phyloP scores from a whole-genome alignment of 1,140 invertebrate species.

The Zophobas atratus region DNA sequence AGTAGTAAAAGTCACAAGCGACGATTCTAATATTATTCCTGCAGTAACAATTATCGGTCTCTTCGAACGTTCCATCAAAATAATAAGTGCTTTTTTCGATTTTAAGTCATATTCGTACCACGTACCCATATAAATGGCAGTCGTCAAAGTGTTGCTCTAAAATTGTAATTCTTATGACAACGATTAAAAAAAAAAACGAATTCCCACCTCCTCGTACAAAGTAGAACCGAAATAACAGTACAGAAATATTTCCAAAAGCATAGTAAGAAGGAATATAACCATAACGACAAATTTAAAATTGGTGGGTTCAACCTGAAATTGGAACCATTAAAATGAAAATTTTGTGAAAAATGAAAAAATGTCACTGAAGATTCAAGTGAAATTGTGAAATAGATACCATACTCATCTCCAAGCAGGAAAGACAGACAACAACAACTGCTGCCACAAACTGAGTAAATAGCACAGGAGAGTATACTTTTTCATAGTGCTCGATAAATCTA shows the following conservation, averaged over 20 bases:
- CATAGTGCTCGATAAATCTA: slow-evolving; percentile 17
- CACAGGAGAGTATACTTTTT: slow-evolving; percentile 5
- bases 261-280: not conserved
- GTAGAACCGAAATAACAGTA: slow-evolving; percentile 40
- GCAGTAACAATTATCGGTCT: slow-evolving; percentile 47
- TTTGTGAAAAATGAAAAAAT: not conserved
- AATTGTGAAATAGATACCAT: not conserved
- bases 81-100: slow-evolving; percentile 51
- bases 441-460: slow-evolving; percentile 6
- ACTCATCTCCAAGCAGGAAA: slow-evolving; percentile 19
- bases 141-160: slow-evolving; percentile 44
- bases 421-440: slow-evolving; percentile 23
- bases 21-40: slow-evolving; percentile 49
- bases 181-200: not conserved
- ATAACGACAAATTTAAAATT: slow-evolving; percentile 31
- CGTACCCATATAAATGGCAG: slow-evolving; percentile 43
- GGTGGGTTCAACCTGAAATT: not conserved
- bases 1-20: slow-evolving; percentile 48
- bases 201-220: slow-evolving; percentile 38
- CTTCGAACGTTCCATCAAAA: slow-evolving; percentile 56
- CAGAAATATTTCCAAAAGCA: slow-evolving; percentile 36
- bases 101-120: slow-evolving; percentile 52
- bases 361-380: too few relatives aligned
- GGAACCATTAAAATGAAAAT: not conserved
- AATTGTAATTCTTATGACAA: slow-evolving; percentile 12